These are phyloP conservation scores for Endomychus coccineus DNA, from an alignment of 2,888 invertebrate genomes.

Conservation along the genomic window DNA sequence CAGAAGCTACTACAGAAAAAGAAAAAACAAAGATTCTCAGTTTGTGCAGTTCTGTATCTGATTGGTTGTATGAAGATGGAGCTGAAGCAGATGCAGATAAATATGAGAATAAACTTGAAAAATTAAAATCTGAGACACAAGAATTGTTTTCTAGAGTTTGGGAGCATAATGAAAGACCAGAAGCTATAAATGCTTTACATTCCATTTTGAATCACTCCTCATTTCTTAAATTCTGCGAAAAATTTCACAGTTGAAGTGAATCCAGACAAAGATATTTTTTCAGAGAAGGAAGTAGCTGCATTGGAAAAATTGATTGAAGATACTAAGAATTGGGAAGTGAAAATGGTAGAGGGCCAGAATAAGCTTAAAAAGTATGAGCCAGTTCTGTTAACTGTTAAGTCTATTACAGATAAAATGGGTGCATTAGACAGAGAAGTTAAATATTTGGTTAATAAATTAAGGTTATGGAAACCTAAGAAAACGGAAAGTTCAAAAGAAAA, in stretches of 20 bases:
- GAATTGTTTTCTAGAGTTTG: constrained; percentile 73
- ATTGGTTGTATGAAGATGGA: constrained; percentile 96
- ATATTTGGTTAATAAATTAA: constrained; percentile 87
- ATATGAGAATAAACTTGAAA: constrained; percentile 69
- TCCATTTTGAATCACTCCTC: constrained; percentile 75
- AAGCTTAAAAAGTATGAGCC: constrained; percentile 61
- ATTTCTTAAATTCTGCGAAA: constrained; percentile 71
- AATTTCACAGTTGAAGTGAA: constrained; percentile 65
- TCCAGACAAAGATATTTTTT: constrained; percentile 75
- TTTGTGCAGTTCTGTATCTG: constrained; percentile 64
- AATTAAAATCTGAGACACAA: constrained; percentile 64
- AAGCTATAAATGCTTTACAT: constrained; percentile 72
- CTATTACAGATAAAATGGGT: constrained; percentile 80
- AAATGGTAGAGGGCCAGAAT: constrained; percentile 55
- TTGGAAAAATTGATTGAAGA: constrained; percentile 78
- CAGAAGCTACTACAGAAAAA: constrained; percentile 65
- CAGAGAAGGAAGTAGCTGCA: constrained; percentile 75
- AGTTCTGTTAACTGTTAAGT: constrained; percentile 73
- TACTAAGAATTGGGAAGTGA: constrained; percentile 61
- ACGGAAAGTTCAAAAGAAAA: constrained; percentile 33
- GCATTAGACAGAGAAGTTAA: constrained; percentile 87
- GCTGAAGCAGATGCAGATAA: constrained; percentile 72
- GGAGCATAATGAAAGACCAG: constrained; percentile 86
- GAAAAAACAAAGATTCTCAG: constrained; percentile 67
- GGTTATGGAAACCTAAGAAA: constrained; percentile 72